Base-by-base conservation (phyloP, 2,888 invertebrate species). In the Temnothorax ravouxi region DNA sequence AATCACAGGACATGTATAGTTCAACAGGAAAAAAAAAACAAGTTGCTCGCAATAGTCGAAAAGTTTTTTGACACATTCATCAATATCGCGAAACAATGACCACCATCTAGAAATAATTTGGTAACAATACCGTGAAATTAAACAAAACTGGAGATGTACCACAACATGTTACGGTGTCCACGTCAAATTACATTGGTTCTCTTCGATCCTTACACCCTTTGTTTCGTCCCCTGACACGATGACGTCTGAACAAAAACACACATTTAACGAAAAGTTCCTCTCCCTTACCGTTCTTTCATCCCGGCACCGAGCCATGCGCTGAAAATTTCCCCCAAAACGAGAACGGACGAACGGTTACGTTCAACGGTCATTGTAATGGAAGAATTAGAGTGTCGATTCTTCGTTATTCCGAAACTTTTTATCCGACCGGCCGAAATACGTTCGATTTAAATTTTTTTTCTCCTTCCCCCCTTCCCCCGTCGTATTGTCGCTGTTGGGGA, bases 361-460 rank as follows among this genome's bases (percentile, higher is more conserved):
- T 86, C 84, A 85, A 83, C 81, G 85, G 85, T 89, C 86, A 88
- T 88, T 89, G 89, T 87, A 88, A 91, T 87, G 87, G 89, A 89
- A 85, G 88, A 89, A 91, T 91, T 87, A 90, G 85, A 89, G 87
- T 88, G 86, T 85, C 88, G 87, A 76, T 86, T 88, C 86, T 87
- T 89, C 88, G 91, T 88, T 89, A 91, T 89, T 89, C 85, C 86
- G 79, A 82, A 88, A 91, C 89, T 77, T 90, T 89, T 85, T 89
- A 90, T 87, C 76, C 84, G 66, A 54, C 67, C 56, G 52, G 47
- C 11, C 81, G 75, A 82, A 86, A 66, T 72, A 67, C 86, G 74
- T 82, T 76, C 64, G 79, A 86, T 86, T 85, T 74, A 74, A 59
- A 71, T 56, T 71, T 56, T 76, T 67, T 81, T 50, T 21, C 18